Evolutionary conservation across 2,888 invertebrate genomes (phyloP).

Genomic region (Orchestes rusci): DNA sequence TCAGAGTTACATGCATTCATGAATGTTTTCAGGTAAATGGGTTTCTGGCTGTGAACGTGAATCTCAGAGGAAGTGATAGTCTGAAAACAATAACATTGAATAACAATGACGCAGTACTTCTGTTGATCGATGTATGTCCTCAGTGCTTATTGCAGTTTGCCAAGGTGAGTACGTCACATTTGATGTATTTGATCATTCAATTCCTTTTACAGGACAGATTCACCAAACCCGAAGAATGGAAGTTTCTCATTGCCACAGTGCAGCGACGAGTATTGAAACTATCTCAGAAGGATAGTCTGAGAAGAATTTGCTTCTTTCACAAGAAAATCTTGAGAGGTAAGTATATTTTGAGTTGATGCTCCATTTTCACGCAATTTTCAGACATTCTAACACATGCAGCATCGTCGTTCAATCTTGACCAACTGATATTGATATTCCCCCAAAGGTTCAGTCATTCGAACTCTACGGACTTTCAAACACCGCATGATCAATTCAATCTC

Average conservation of each 20-base stretch:
- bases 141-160: conserved; percentile 57
- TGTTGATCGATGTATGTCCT: conserved; percentile 54
- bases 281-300: conserved; percentile 35
- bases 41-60: conserved; percentile 52
- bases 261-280: conserved; percentile 41
- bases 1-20: no score
- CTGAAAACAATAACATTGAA: conserved; percentile 47
- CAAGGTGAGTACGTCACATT: conserved; percentile 45
- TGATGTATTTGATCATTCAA: no score
- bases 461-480: conserved; percentile 12
- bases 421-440: conserved; percentile 43
- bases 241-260: conserved; percentile 40
- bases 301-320: conserved; percentile 39
- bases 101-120: conserved; percentile 47
- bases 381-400: conserved; percentile 45
- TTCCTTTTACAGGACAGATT: conserved; percentile 40
- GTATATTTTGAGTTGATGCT: background rate
- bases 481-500: conserved; percentile 11
- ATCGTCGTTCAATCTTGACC: conserved; percentile 43
- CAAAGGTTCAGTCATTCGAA: conserved; percentile 37
- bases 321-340: conserved; percentile 41
- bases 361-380: conserved; percentile 26
- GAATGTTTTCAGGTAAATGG: conserved; percentile 46
- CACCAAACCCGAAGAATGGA: conserved; percentile 43
- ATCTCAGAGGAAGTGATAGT: conserved; percentile 49